phyloP scores from a whole-genome alignment of 2,888 invertebrate genomes.

The Hydropsyche betteni region DNA sequence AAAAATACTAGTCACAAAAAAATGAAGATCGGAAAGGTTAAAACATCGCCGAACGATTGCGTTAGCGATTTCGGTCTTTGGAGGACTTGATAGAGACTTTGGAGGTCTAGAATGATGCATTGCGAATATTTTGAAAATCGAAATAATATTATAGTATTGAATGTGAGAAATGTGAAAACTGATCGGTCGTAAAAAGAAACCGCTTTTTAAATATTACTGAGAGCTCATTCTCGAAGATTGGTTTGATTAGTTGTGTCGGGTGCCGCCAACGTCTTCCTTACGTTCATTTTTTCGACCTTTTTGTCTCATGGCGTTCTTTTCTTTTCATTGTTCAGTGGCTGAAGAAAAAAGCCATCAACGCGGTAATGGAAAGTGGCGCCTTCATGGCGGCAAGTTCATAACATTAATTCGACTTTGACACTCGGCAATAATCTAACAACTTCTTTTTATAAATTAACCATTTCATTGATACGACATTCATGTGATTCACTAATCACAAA shows the following conservation, averaged over 20 bases:
- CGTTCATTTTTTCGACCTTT: constrained; percentile 9
- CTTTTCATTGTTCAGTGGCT: constrained; percentile 57
- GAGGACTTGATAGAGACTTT: too few species aligned
- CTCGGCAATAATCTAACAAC: constrained; percentile 12
- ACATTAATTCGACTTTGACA: constrained; percentile 36
- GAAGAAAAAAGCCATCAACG: constrained; percentile 66
- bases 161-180: too few species aligned
- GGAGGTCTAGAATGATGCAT: too few species aligned
- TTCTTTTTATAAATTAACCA: not conserved
- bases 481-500: too few species aligned
- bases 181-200: not conserved
- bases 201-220: not conserved
- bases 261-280: constrained; percentile 26
- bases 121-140: too few species aligned
- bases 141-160: too few species aligned
- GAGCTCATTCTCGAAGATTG: constrained; percentile 18
- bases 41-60: too few species aligned
- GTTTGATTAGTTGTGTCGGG: constrained; percentile 35
- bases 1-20: too few species aligned
- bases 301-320: constrained; percentile 58
- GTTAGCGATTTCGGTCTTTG: too few species aligned
- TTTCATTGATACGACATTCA: too few species aligned
- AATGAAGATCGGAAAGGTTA: too few species aligned
- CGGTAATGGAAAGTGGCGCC: constrained; percentile 66
- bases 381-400: constrained; percentile 52